Percentiles rank a stretch among this genome's conserved stretches.
Conservation (phyloP, 1,140 invertebrate species). For the Atopsyche davidsoni region DNA sequence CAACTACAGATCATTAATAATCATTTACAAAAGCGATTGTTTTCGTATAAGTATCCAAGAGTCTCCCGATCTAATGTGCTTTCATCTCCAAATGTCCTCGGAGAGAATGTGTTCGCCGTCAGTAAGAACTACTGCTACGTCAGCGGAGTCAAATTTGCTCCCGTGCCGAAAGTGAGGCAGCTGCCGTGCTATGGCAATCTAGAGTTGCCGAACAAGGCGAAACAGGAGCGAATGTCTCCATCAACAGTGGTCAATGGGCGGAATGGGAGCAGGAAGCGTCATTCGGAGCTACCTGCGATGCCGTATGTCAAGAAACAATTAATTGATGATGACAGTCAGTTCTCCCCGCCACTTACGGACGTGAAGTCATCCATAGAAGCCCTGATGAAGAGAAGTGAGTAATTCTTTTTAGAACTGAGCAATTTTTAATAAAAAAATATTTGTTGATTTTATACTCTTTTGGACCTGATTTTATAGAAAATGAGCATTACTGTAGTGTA, state of each 20-base stretch:
- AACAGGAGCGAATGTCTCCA: slow-evolving; percentile 35
- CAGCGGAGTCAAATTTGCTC: slow-evolving; percentile 41
- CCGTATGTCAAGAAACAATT: neutral
- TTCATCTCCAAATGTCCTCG: slow-evolving; percentile 34
- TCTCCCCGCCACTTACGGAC: too few relatives aligned
- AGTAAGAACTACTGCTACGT: slow-evolving; percentile 32
- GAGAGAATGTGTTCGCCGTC: slow-evolving; percentile 34
- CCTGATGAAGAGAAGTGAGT: slow-evolving; percentile 12
- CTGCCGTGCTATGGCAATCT: slow-evolving; percentile 47
- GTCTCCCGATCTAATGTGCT: slow-evolving; percentile 43
- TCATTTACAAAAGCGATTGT: slow-evolving; percentile 40
- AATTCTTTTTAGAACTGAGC: too few relatives aligned
- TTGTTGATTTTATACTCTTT: too few relatives aligned
- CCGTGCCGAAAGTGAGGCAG: slow-evolving; percentile 37
- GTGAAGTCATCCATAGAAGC: too few relatives aligned
- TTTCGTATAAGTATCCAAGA: slow-evolving; percentile 42
- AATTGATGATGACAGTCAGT: too few relatives aligned
- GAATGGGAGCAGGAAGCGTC: slow-evolving; percentile 17
- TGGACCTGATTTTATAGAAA: too few relatives aligned
- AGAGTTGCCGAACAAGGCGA: slow-evolving; percentile 42
- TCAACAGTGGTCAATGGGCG: slow-evolving; percentile 3
- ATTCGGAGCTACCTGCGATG: neutral
- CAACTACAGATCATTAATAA: slow-evolving; percentile 43
- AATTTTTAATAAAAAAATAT: neutral
- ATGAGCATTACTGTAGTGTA: too few relatives aligned